phyloP scores from a whole-genome alignment of 2,888 invertebrate genomes.

The Drosophila anomelani region DNA sequence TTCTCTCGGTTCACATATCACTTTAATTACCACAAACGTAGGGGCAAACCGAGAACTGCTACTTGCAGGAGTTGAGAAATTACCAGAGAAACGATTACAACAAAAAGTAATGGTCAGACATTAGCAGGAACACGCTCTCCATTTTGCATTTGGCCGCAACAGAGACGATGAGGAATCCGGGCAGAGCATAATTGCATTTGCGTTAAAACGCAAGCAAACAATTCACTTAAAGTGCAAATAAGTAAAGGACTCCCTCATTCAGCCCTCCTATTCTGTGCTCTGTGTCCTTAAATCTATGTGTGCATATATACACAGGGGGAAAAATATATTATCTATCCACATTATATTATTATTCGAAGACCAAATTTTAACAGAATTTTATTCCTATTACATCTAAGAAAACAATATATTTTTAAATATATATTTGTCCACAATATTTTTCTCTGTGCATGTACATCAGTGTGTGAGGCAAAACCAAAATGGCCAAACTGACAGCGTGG shows the following conservation, averaged over 20 bases:
- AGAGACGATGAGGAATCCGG: slow-evolving; percentile 35
- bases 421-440: not conserved
- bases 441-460: slow-evolving; percentile 31
- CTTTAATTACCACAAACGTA: slow-evolving; percentile 45
- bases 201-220: slow-evolving; percentile 80
- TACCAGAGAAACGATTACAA: slow-evolving; percentile 45
- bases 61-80: slow-evolving; percentile 35
- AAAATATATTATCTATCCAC: not conserved
- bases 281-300: slow-evolving; percentile 8
- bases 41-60: slow-evolving; percentile 6
- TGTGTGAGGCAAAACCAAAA: slow-evolving; percentile 69
- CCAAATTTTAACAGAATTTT: not conserved
- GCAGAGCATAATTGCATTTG: slow-evolving; percentile 78
- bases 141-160: slow-evolving; percentile 46
- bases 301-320: slow-evolving; percentile 1
- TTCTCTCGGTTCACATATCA: slow-evolving; percentile 15
- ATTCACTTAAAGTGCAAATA: slow-evolving; percentile 80
- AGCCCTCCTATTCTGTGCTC: slow-evolving; percentile 3
- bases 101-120: slow-evolving; percentile 62
- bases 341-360: not conserved
- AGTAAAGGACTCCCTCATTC: slow-evolving; percentile 50
- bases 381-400: not conserved
- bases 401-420: not conserved
- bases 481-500: slow-evolving; percentile 78
- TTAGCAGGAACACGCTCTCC: slow-evolving; percentile 58